phyloP scores from a whole-genome alignment of 2,797 vertebrate genomes.

The Cuniculus paca region DNA sequence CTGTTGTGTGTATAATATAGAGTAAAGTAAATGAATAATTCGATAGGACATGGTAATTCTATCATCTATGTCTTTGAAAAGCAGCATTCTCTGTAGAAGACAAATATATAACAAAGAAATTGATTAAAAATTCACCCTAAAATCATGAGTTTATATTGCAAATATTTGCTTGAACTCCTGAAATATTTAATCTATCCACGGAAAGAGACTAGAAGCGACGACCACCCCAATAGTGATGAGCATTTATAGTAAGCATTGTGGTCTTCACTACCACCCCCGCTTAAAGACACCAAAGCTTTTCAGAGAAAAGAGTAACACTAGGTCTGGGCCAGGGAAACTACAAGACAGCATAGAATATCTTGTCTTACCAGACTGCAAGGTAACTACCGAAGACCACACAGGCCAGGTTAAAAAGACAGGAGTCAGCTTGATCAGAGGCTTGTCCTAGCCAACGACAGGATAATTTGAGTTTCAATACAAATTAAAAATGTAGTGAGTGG shows the following conservation, averaged over 20 bases:
- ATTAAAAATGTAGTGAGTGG: neutral
- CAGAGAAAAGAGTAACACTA: neutral
- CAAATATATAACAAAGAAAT: neutral
- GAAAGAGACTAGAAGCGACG: neutral
- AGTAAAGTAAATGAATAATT: neutral
- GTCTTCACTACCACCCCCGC: neutral
- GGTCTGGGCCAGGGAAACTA: neutral
- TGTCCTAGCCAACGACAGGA: neutral
- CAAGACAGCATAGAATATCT: neutral
- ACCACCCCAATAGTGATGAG: neutral
- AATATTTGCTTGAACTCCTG: neutral
- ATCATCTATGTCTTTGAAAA: conserved; percentile 7
- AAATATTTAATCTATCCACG: neutral
- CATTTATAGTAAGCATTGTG: too few species aligned
- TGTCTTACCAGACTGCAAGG: neutral
- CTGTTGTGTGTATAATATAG: neutral
- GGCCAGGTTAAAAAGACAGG: neutral
- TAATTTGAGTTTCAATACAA: neutral
- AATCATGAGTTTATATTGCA: neutral
- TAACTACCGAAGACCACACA: neutral
- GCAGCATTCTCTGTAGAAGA: conserved; percentile 1
- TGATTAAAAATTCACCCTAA: neutral
- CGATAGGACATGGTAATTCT: neutral
- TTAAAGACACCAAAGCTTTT: neutral
- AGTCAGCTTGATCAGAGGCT: neutral